Conservation (phyloP, 1,140 invertebrate genomes). For the Pygmarrhopalites habei region DNA sequence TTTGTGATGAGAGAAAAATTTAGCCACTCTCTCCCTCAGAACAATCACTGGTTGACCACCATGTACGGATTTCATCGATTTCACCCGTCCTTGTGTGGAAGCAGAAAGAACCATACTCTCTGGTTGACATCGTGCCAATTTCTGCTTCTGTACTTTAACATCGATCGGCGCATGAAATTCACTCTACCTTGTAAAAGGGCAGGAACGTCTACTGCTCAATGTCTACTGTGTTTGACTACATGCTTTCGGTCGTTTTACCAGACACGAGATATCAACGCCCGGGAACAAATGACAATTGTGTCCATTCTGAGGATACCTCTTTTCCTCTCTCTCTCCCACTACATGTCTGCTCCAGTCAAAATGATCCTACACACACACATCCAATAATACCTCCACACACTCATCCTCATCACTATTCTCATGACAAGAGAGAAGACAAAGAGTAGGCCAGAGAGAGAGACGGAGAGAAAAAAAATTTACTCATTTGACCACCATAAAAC, state of each 20-base stretch:
- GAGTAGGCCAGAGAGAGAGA: too few relatives aligned
- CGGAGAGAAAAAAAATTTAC: too few relatives aligned
- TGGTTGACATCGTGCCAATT: conserved; percentile 40
- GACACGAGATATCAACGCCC: conserved; percentile 29
- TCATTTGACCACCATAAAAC: too few relatives aligned
- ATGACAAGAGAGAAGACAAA: too few relatives aligned
- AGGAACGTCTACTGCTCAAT: conserved; percentile 21
- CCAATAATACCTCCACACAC: too few relatives aligned
- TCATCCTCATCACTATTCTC: too few relatives aligned
- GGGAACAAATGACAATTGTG: conserved; percentile 24
- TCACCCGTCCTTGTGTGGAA: conserved; percentile 30
- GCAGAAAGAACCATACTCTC: conserved; percentile 24
- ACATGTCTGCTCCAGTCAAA: too few relatives aligned
- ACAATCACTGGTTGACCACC: conserved; percentile 30
- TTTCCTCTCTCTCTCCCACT: too few relatives aligned
- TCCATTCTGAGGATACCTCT: conserved; percentile 1
- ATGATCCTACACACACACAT: too few relatives aligned
- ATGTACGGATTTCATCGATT: conserved; percentile 36
- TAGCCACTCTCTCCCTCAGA: conserved; percentile 5
- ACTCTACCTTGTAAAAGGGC: conserved; percentile 27
- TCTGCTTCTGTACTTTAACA: conserved; percentile 37
- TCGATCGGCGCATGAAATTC: conserved; percentile 40
- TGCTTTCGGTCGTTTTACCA: conserved; percentile 29
- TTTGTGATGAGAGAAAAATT: neutral
- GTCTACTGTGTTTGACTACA: conserved; percentile 29